Evolutionary conservation across 2,888 invertebrate genomes (phyloP).

Genomic region (Drosophila colorata): DNA sequence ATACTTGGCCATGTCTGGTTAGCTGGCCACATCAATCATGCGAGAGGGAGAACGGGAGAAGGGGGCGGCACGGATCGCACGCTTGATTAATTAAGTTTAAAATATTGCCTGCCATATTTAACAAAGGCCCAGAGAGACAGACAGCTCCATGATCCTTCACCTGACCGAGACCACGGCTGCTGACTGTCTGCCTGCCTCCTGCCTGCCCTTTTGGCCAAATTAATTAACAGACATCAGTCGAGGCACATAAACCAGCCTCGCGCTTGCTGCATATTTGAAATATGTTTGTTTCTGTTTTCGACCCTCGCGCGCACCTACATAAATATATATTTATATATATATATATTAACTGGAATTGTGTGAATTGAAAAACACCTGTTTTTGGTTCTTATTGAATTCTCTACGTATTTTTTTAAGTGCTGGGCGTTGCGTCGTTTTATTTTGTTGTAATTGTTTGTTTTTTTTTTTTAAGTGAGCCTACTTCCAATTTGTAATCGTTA

Average conservation of each 20-base stretch:
- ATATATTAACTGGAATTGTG: conserved; percentile 71
- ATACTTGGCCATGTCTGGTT: conserved; percentile 8
- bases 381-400: conserved; percentile 23
- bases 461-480: conserved; percentile 16
- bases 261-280: conserved; percentile 61
- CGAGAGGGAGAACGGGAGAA: background rate
- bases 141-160: conserved; percentile 56
- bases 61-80: conserved; percentile 45
- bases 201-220: conserved; percentile 55
- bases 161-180: conserved; percentile 23
- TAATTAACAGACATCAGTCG: conserved; percentile 71
- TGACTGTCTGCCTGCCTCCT: conserved; percentile 11
- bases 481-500: conserved; percentile 63
- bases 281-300: conserved; percentile 66
- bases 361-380: conserved; percentile 74
- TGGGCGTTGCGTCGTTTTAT: conserved; percentile 57
- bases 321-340: conserved; percentile 20
- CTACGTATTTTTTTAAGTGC: conserved; percentile 12
- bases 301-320: conserved; percentile 8
- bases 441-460: conserved; percentile 59
- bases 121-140: conserved; percentile 47
- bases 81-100: conserved; percentile 79
- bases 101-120: conserved; percentile 76
- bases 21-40: conserved; percentile 64
- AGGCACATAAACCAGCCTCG: conserved; percentile 29